phyloP scores from a whole-genome alignment of 35 echinoderm and acorn worm genomes.

The Heliocidaris erythrogramma region DNA sequence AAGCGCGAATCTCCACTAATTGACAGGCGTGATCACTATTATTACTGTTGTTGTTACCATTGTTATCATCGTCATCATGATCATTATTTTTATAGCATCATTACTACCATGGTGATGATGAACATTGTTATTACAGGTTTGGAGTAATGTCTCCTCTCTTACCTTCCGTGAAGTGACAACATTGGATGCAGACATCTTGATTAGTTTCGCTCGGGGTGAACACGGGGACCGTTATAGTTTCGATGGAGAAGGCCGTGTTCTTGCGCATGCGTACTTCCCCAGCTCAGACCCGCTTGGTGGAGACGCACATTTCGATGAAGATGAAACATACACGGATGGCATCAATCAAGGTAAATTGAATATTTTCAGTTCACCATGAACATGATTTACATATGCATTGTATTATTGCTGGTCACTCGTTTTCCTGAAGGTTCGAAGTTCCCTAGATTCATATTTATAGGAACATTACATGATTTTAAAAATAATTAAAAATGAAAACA shows the following conservation, averaged over 20 bases:
- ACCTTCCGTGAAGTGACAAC: not conserved
- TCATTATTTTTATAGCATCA: not conserved
- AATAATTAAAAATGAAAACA: no score
- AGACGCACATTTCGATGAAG: conserved; percentile 52
- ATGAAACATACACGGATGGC: conserved; percentile 21
- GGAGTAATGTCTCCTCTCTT: not conserved
- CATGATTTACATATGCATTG: no score
- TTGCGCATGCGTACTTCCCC: conserved; percentile 62
- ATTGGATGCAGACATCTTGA: not conserved
- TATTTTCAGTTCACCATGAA: no score
- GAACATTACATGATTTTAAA: no score
- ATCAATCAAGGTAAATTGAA: not conserved
- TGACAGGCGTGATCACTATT: no score
- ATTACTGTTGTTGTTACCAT: not conserved
- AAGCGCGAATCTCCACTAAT: no score
- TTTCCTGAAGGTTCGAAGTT: no score
- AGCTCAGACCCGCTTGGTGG: not conserved
- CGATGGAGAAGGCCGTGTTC: conserved; percentile 29
- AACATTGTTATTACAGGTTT: not conserved
- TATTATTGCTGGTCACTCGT: no score
- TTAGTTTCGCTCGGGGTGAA: not conserved
- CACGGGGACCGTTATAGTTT: conserved; percentile 48
- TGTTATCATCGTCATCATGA: not conserved
- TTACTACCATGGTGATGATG: no score
- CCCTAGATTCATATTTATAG: no score